Evolutionary conservation across 2,797 vertebrate genomes (phyloP).

Genomic region (Gymnothorax javanicus): DNA sequence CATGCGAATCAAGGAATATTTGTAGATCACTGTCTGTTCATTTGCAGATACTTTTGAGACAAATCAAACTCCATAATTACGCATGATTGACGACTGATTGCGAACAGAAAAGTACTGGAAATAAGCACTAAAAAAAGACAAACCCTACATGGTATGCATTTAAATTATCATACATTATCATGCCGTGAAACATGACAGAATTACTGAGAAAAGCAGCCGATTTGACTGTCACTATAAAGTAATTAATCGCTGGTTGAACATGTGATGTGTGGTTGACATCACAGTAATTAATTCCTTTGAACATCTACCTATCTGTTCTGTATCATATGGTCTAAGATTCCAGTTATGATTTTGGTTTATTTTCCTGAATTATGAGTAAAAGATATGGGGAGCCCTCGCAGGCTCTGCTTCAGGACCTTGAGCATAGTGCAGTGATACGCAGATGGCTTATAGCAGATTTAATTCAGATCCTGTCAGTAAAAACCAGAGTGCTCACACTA

Average conservation of each 20-base stretch:
- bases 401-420: background rate
- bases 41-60: too few species aligned
- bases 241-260: conserved; percentile 3
- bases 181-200: background rate
- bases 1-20: too few species aligned
- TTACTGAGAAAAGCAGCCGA: background rate
- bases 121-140: too few species aligned
- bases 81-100: too few species aligned
- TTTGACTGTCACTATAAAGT: background rate
- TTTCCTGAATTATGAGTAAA: background rate
- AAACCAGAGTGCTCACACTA: background rate
- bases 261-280: background rate
- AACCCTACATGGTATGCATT: background rate
- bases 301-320: background rate
- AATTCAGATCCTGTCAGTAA: background rate
- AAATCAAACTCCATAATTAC: too few species aligned
- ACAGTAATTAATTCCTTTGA: conserved; percentile 13
- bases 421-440: background rate
- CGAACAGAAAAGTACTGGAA: too few species aligned
- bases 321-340: too few species aligned
- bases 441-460: background rate
- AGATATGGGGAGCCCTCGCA: background rate
- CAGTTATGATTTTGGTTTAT: background rate
- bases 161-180: background rate
- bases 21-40: too few species aligned